Percentiles rank a stretch among this genome's conserved stretches.
Evolutionary conservation across 1,140 invertebrate genomes (phyloP).

Genomic region (Drosophila kohkoa): DNA sequence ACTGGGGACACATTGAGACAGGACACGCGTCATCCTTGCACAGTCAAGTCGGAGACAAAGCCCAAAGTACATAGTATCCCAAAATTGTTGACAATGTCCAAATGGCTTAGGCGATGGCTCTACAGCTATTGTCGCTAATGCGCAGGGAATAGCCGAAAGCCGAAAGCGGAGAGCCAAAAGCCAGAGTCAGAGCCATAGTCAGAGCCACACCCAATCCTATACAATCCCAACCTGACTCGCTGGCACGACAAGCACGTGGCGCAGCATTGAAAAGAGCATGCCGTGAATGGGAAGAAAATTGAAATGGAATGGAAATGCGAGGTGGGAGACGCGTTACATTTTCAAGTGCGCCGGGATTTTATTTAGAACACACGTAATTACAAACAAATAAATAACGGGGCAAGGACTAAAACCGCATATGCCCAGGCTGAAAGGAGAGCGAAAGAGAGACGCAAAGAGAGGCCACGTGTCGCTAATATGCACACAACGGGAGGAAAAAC

Average conservation of each 20-base stretch:
- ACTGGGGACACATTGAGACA: slow-evolving; percentile 15
- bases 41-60: slow-evolving; percentile 3
- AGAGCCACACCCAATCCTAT: slow-evolving; percentile 12
- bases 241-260: slow-evolving; percentile 26
- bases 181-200: too few relatives aligned
- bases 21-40: slow-evolving; percentile 58
- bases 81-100: slow-evolving; percentile 79
- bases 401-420: slow-evolving; percentile 61
- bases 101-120: slow-evolving; percentile 55
- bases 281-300: slow-evolving; percentile 1
- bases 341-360: slow-evolving; percentile 77
- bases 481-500: slow-evolving; percentile 18
- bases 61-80: slow-evolving; percentile 57
- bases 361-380: slow-evolving; percentile 79
- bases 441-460: neutral
- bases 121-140: slow-evolving; percentile 52
- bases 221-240: slow-evolving; percentile 10
- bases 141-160: slow-evolving; percentile 54
- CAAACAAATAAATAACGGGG: slow-evolving; percentile 78
- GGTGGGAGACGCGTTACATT: slow-evolving; percentile 36
- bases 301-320: slow-evolving; percentile 10
- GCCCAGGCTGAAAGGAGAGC: neutral
- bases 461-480: slow-evolving; percentile 79
- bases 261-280: slow-evolving; percentile 43
- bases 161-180: too few relatives aligned